A percentile compares a stretch with the other conserved stretches of the same genome.
Conservation (phyloP, 2,797 vertebrate species). For the Syngnathus rostellatus region DNA sequence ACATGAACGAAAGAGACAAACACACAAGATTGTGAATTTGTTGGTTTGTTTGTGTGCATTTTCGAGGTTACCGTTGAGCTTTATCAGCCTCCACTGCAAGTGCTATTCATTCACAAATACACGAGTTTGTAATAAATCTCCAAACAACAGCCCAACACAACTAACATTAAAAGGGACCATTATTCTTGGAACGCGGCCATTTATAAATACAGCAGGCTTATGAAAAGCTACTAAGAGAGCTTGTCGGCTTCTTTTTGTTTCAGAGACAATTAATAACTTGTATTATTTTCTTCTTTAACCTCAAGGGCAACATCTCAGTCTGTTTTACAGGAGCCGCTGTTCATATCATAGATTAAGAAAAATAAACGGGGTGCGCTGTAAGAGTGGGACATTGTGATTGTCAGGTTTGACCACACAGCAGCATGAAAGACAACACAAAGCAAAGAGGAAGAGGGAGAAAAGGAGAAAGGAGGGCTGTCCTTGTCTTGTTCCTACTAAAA, state of each 20-base stretch:
- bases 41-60: not conserved
- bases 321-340: not conserved
- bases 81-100: not conserved
- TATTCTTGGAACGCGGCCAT: not conserved
- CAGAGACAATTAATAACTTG: not conserved
- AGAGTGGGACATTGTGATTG: not conserved
- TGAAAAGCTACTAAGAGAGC: not conserved
- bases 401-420: constrained; percentile 1
- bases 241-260: not conserved
- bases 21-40: constrained; percentile 19
- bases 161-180: not conserved
- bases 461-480: constrained; percentile 27
- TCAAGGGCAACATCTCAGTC: not conserved
- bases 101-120: not conserved
- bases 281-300: not conserved
- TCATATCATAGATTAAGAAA: not conserved
- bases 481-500: constrained; percentile 9
- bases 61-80: not conserved
- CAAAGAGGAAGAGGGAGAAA: constrained; percentile 20
- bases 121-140: not conserved
- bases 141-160: not conserved
- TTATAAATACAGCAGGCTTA: not conserved
- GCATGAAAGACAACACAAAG: constrained; percentile 5
- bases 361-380: not conserved
- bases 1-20: constrained; percentile 29